Base-by-base conservation (phyloP, 2,797 vertebrate genomes). In the Sebastes goodei region DNA sequence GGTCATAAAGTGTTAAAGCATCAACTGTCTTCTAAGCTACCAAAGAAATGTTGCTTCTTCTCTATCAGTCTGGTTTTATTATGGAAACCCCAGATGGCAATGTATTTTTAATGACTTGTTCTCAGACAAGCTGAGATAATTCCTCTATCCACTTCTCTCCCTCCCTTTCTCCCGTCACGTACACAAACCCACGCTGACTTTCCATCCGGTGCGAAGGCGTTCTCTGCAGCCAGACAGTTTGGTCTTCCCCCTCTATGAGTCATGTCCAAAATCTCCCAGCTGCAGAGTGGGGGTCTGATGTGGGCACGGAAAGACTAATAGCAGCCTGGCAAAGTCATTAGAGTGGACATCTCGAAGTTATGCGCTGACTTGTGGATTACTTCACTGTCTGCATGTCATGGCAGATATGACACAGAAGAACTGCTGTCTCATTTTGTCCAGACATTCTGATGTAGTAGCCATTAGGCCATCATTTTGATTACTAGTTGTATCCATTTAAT, bases 181-280 rank as follows among this genome's bases (percentile, higher is more conserved):
- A 52, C 77, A 78, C 86, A 90, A 63, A 73, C 86, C 82, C 69
- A 87, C 82, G 12, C 67, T 20, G 59, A 89, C 78, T 93, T 91
- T 94, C 92, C 91, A 87, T 89, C 83, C 76, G 64, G 76, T 53
- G 56, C 68, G 57, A 57, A 84, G 82, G 88, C 25, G 72, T 57
- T 89, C 66, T 80, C 49, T 79, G 73, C 62, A 82, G 76, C 70
- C 85, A 83, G 80, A 87, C 88, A 72, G 84, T 83, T 82, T 74
- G 88, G 78, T 84, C 55, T 88, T 90, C 79, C 63, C 65, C 74
- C 74, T 56, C 77, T 83, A 30, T 91, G 90, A 91, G 74, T 89
- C 86, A 92, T 86, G 72, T 52, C 59, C 69, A 65, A 74, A 80
- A 79, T 83, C 65, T 82, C 69, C 78, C 59, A 27, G 59, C 78